Conservation (phyloP, 2,113 vertebrate genomes). For the Myotis lucifugus region DNA sequence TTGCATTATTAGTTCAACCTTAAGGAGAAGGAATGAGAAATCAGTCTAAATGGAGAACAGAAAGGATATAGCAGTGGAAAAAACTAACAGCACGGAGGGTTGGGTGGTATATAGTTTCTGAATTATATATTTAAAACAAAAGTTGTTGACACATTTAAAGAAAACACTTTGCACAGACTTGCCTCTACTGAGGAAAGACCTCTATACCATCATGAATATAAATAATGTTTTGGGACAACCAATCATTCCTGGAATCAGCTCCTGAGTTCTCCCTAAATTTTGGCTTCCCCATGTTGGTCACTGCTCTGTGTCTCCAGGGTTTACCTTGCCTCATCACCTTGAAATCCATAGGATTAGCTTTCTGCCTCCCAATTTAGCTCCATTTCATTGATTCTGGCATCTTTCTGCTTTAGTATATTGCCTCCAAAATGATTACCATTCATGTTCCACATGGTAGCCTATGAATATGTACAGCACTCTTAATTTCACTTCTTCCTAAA, state of each 20-base stretch:
- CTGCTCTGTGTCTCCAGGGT: neutral
- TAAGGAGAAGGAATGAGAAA: constrained; percentile 2
- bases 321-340: neutral
- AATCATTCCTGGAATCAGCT: neutral
- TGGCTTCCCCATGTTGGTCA: neutral
- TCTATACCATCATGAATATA: neutral
- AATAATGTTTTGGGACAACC: neutral
- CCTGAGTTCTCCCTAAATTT: neutral
- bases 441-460: neutral
- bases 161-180: neutral
- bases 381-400: neutral
- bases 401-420: neutral
- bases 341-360: neutral
- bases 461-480: neutral
- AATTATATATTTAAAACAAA: neutral
- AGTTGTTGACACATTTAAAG: neutral
- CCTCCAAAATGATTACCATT: neutral
- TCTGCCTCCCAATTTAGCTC: neutral
- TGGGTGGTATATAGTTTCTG: neutral
- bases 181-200: neutral
- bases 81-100: neutral
- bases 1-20: neutral
- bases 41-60: neutral
- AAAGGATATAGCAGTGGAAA: neutral
- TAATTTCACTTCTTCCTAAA: neutral